Evolutionary conservation across 2,113 vertebrate genomes (phyloP).

Genomic region (Hippocampus guttulatus): DNA sequence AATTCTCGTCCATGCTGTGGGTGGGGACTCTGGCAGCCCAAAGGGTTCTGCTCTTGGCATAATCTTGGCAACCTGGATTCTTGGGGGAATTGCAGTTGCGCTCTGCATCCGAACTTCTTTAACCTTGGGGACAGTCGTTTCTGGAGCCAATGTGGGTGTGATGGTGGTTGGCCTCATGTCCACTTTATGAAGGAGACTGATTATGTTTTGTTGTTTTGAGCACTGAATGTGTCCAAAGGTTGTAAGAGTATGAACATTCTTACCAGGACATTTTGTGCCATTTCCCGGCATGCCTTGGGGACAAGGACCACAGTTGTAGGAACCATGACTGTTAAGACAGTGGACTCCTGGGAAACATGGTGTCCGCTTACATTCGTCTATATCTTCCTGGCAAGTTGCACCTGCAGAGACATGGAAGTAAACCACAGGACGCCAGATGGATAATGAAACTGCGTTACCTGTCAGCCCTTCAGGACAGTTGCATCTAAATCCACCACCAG

Average conservation of each 20-base stretch:
- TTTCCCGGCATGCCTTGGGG: constrained; percentile 67
- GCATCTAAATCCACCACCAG: constrained; percentile 50
- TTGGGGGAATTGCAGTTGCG: constrained; percentile 14
- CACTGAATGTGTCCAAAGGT: neutral
- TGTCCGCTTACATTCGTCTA: constrained; percentile 71
- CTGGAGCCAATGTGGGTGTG: constrained; percentile 40
- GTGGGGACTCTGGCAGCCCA: neutral
- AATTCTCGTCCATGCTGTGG: constrained; percentile 6
- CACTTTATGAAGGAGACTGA: constrained; percentile 13
- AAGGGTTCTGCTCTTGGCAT: neutral
- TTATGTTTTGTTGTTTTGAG: constrained; percentile 9
- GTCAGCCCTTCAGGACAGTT: constrained; percentile 65
- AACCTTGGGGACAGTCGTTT: constrained; percentile 12
- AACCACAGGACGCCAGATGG: neutral
- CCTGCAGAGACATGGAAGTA: constrained; percentile 42
- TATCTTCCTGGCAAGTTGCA: constrained; percentile 68
- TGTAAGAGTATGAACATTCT: constrained; percentile 11
- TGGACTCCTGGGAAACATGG: constrained; percentile 71
- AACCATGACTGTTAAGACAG: constrained; percentile 73
- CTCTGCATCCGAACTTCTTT: constrained; percentile 42
- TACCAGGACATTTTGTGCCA: constrained; percentile 65
- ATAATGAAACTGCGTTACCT: constrained; percentile 44
- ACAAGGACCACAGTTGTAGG: constrained; percentile 67
- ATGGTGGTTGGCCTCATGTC: constrained; percentile 3
- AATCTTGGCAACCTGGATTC: constrained; percentile 1